A percentile compares a stretch with the other conserved stretches of the same genome.
These are phyloP conservation scores for Hirtodrosophila histrioides DNA, from an alignment of 2,888 invertebrate genomes.

Conservation along the genomic window DNA sequence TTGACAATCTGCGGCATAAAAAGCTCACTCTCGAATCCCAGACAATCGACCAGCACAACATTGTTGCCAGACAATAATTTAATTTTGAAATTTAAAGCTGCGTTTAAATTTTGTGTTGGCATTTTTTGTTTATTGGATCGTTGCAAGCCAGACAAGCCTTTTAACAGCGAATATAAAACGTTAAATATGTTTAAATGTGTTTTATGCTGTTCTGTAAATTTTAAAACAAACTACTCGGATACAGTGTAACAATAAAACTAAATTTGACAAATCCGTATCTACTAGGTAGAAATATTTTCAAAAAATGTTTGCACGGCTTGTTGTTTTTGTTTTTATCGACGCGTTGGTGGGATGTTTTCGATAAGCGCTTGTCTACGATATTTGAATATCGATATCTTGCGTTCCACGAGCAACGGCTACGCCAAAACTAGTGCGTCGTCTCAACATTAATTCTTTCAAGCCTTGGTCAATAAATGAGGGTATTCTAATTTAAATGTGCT, in stretches of 20 bases:
- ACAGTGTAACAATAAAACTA: constrained; percentile 2
- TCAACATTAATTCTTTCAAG: too few relatives aligned
- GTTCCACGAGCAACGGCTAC: too few relatives aligned
- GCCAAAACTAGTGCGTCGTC: too few relatives aligned
- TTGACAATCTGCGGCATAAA: constrained; percentile 79
- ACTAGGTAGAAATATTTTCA: neutral
- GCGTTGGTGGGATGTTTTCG: too few relatives aligned
- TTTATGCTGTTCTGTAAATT: constrained; percentile 11
- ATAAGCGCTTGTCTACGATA: too few relatives aligned
- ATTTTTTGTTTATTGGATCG: constrained; percentile 19
- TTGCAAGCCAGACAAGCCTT: neutral
- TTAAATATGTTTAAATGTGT: neutral
- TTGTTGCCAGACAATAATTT: constrained; percentile 74
- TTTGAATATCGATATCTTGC: too few relatives aligned
- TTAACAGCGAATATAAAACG: too few relatives aligned
- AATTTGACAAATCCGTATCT: neutral
- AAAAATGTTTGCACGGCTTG: constrained; percentile 10
- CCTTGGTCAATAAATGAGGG: too few relatives aligned
- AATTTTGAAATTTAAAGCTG: constrained; percentile 59
- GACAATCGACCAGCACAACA: constrained; percentile 71
- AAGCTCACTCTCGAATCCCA: constrained; percentile 76
- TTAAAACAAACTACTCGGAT: constrained; percentile 7
- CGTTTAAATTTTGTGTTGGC: constrained; percentile 15
- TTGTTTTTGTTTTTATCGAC: constrained; percentile 4
- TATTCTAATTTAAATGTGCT: too few relatives aligned